phyloP scores from a whole-genome alignment of 2,797 vertebrate genomes.

The Megaceryle alcyon region DNA sequence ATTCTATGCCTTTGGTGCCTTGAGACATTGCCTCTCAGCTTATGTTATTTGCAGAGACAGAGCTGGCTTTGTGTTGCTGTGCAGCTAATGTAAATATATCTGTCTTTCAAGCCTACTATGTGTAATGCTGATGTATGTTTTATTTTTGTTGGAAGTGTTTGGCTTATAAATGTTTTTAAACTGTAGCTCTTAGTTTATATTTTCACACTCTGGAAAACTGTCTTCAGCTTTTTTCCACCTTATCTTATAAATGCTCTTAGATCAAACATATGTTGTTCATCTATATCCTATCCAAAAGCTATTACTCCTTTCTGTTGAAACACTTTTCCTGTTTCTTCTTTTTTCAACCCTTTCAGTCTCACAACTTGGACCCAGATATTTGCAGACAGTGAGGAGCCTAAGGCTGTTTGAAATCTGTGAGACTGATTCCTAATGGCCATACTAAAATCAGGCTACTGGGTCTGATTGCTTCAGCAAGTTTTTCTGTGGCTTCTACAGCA shows the following conservation, averaged over 20 bases:
- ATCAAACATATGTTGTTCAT: background rate
- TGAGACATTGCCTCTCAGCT: background rate
- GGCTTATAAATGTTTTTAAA: conserved; percentile 22
- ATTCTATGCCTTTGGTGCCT: background rate
- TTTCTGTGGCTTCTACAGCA: background rate
- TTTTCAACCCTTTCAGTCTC: background rate
- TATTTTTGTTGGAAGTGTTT: conserved; percentile 39
- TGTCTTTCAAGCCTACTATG: conserved; percentile 28
- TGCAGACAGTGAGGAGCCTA: background rate
- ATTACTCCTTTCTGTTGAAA: background rate
- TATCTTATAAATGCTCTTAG: background rate
- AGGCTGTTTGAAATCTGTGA: background rate
- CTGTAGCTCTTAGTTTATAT: background rate
- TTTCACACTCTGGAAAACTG: background rate
- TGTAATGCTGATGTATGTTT: conserved; percentile 4
- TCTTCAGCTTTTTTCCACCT: background rate
- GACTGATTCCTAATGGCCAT: background rate
- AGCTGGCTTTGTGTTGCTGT: conserved; percentile 10
- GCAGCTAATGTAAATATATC: conserved; percentile 24
- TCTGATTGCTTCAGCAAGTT: background rate
- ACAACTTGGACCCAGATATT: background rate
- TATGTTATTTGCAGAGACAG: conserved; percentile 25
- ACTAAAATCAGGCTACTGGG: background rate
- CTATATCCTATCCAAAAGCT: background rate
- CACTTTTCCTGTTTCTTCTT: background rate